Evolutionary conservation across 2,797 vertebrate species (phyloP), one percentile per base, ranked within the genome.

Genomic region (Apodemus agrarius): DNA sequence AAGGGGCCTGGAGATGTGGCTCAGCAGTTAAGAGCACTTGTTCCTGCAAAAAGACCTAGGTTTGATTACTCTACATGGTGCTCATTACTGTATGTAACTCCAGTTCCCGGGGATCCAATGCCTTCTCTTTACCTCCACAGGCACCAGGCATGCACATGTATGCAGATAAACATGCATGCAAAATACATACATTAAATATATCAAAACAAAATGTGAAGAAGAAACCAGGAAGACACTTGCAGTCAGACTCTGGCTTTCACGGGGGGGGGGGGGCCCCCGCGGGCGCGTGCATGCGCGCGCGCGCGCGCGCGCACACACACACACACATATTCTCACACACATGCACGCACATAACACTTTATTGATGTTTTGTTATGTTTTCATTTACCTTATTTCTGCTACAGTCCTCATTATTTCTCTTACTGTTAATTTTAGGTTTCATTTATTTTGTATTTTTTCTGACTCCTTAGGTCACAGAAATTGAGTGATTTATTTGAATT

Each of bases 271-370:
- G n/a, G n/a, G n/a, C n/a, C n/a, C n/a, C n/a, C n/a, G n/a, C n/a
- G n/a, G n/a, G n/a, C n/a, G n/a, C 54, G 59, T 78, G n/a, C 0
- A 0, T 13, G 12, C 11, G 4, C 22, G 11, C 69, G 22, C 6
- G 6, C 69, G 40, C 1, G 1, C 37, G 2, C 14, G 8, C 21
- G 2, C 26, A 78, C 6, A 31, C 26, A 46, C 5, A 29, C 26
- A 34, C 16, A 78, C 0, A 29, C 29, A n/a, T n/a, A n/a, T n/a
- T n/a, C n/a, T n/a, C 26, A 46, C 5, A 29, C 26, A 34, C 16
- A 78, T 1, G 16, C 29, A 52, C 9, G 19, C 79, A 24, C 52
- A 37, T 61, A 67, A 34, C 31, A 19, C 80, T 61, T 61, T 14
- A 61, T 9, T 61, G n/a, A 57, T 61, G 4, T 61, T 82, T 82